phyloP scores from a whole-genome alignment of 92 coral and sea anemone species.

The Zoanthus solanderi region DNA sequence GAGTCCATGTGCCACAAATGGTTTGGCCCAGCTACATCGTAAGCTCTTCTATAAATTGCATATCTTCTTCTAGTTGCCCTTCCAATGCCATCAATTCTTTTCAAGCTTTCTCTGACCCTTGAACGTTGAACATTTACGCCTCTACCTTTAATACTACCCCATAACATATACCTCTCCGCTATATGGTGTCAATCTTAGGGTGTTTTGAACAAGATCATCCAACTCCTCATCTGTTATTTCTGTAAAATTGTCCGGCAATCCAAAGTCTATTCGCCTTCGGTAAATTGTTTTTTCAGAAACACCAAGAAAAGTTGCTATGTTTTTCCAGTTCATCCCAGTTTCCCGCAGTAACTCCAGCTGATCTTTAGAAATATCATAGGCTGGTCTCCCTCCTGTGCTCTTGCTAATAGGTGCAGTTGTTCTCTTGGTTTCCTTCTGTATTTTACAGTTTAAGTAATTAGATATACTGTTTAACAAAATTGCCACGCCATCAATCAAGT shows the following conservation, averaged over 20 bases:
- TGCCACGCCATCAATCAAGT: too few species aligned
- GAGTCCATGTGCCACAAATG: too few species aligned
- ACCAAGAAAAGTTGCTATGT: conserved; percentile 35
- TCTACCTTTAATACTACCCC: conserved; percentile 71
- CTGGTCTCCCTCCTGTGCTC: conserved; percentile 46
- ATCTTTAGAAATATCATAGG: conserved; percentile 32
- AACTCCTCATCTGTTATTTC: conserved; percentile 65
- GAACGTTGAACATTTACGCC: conserved; percentile 72
- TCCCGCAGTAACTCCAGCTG: conserved; percentile 19
- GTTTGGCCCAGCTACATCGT: too few species aligned
- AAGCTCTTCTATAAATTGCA: too few species aligned
- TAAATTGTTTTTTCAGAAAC: conserved; percentile 36
- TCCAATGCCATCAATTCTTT: conserved; percentile 66
- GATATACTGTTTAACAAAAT: too few species aligned
- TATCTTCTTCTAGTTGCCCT: conserved; percentile 43
- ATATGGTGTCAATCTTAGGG: conserved; percentile 66
- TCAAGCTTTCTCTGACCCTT: conserved; percentile 66
- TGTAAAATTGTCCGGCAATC: conserved; percentile 60
- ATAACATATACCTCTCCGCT: conserved; percentile 73
- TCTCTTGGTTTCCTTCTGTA: too few species aligned
- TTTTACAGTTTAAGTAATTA: too few species aligned
- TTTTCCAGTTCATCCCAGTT: conserved; percentile 43
- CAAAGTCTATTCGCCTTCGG: conserved; percentile 39
- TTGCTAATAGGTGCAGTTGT: neutral
- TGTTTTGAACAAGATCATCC: conserved; percentile 51